Evolutionary conservation across 2,797 vertebrate genomes (phyloP).

Genomic region (Xerus rutilus): DNA sequence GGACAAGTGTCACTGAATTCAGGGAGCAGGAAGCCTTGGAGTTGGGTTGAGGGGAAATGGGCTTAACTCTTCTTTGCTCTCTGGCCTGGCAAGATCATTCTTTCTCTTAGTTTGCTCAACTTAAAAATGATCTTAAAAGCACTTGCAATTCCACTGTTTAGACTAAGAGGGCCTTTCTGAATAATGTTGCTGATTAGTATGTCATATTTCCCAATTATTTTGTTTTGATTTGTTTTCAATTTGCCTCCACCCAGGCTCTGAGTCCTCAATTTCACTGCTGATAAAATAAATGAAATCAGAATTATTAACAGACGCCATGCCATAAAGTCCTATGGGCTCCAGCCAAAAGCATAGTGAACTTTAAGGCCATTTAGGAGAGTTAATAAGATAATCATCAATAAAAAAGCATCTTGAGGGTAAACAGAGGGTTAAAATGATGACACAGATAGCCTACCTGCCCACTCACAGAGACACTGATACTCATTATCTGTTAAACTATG

Average conservation of each 20-base stretch:
- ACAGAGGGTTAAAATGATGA: not conserved
- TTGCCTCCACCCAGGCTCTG: constrained; percentile 38
- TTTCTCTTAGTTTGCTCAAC: not conserved
- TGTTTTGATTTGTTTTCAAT: constrained; percentile 58
- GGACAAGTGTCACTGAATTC: not conserved
- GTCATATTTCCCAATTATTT: constrained; percentile 47
- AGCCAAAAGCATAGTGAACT: not conserved
- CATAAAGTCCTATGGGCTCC: constrained; percentile 33
- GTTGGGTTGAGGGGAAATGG: too few species aligned
- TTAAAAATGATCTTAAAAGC: not conserved
- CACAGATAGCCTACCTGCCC: not conserved
- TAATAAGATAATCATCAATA: constrained; percentile 52
- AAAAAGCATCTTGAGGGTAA: not conserved
- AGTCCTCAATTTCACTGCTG: constrained; percentile 39
- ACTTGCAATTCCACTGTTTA: not conserved
- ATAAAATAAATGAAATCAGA: constrained; percentile 51
- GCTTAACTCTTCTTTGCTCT: not conserved
- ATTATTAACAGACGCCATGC: constrained; percentile 47
- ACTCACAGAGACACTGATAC: not conserved
- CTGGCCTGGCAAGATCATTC: not conserved
- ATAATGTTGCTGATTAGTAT: not conserved
- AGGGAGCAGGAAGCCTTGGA: not conserved
- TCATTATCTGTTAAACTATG: not conserved
- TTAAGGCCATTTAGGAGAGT: not conserved
- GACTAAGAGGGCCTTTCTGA: not conserved